Evolutionary conservation across 92 coral and sea anemone genomes (phyloP), one percentile per base, ranked within the genome.

Genomic region (Bergia puertoricense): DNA sequence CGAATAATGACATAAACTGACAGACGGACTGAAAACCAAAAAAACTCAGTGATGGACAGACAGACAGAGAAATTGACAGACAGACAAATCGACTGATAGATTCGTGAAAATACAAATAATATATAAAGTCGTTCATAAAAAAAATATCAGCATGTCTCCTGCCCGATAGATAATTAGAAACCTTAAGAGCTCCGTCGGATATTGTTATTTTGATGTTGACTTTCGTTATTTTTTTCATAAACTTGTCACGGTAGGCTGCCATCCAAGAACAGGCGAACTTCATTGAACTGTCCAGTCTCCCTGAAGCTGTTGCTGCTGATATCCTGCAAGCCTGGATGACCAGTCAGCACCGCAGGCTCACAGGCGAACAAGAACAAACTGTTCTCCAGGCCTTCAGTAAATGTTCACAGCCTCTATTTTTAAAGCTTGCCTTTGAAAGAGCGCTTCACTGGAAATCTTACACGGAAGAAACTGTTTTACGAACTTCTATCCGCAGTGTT

Each of bases 341-440:
- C n/a, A 88, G 81, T 42, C 85, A 88, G 57, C 79, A 91, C 36
- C 93, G 98, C 23, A 91, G 81, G 93, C 96, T 96, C 76, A 93
- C 96, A 10, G 90, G 79, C 36, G 85, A 85, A 11, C 95, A 97
- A 77, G 89, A 88, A 69, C 79, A 81, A 42, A 76, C 80, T 50
- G 88, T 93, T 5, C 90, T 97, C 39, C 90, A 86, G 20, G 96
- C 95, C 18, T 96, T 93, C 45, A 79, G 40, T 13, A 80, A 89
- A 54, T 94, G 95, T 65, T 95, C 94, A 0, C 88, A 92, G 23
- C 94, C 94, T 2, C 88, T 97, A 4, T 97, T 76, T 79, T 91
- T 97, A 30, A 93, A 93, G 90, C 98, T 97, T 23, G 95, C 95
- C 22, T 91, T 96, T 51, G 93, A 94, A 74, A 92, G 89, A 77